phyloP scores from a whole-genome alignment of 2,888 invertebrate species.

The Melinaea marsaeus region DNA sequence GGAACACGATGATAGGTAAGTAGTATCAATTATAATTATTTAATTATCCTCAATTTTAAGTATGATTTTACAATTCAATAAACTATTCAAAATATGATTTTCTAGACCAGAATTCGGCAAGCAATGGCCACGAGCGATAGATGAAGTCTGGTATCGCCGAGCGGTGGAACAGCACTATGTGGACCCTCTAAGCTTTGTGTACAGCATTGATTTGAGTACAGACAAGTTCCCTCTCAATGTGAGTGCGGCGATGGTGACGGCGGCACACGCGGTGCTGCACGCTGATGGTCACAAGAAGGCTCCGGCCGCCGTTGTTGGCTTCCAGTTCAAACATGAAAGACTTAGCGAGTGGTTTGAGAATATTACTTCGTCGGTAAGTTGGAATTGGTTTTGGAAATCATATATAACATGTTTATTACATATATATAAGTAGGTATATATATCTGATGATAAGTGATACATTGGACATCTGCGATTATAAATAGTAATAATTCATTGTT shows the following conservation, averaged over 20 bases:
- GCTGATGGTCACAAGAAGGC: constrained; percentile 78
- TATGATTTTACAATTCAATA: background rate
- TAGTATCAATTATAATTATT: background rate
- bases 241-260: constrained; percentile 86
- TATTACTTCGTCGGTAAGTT: constrained; percentile 84
- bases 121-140: constrained; percentile 86
- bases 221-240: constrained; percentile 74
- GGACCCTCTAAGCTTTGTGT: constrained; percentile 88
- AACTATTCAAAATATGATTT: background rate
- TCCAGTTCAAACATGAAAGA: constrained; percentile 88
- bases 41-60: too few species aligned
- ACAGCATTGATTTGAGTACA: constrained; percentile 69
- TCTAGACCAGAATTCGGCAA: constrained; percentile 84
- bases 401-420: background rate
- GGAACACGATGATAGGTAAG: constrained; percentile 66
- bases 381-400: background rate
- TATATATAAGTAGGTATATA: too few species aligned
- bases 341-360: constrained; percentile 87
- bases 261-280: constrained; percentile 89
- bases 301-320: constrained; percentile 84
- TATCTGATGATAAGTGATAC: too few species aligned
- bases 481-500: too few species aligned
- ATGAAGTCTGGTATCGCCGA: constrained; percentile 92
- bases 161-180: constrained; percentile 92
- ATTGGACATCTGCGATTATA: too few species aligned